Percentiles rank a stretch among this genome's conserved stretches.
Evolutionary conservation across 2,113 vertebrate genomes (phyloP).

Genomic region (Hassar affinis): DNA sequence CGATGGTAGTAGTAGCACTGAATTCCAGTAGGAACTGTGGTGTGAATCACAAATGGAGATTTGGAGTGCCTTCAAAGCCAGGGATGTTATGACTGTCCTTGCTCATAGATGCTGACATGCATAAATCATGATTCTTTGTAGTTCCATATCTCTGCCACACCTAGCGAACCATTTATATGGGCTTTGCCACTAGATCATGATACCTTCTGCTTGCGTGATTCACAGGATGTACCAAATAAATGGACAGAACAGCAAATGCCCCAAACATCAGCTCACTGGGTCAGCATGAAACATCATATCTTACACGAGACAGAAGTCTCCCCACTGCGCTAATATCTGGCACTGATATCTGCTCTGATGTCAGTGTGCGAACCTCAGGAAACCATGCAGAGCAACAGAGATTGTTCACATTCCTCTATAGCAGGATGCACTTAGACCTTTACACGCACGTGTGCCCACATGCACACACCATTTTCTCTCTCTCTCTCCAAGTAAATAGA

Average conservation of each 20-base stretch:
- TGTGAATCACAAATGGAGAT: conserved; percentile 15
- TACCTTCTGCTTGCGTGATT: background rate
- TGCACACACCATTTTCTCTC: background rate
- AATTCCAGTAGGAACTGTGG: background rate
- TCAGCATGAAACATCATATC: too few species aligned
- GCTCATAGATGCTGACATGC: conserved; percentile 5
- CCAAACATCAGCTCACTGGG: background rate
- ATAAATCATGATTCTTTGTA: conserved; percentile 7
- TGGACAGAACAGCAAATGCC: background rate
- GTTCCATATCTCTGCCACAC: background rate
- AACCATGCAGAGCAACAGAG: background rate
- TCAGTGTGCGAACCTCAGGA: background rate
- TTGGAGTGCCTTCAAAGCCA: background rate
- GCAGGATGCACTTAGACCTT: background rate
- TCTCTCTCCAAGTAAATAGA: background rate
- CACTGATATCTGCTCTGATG: background rate
- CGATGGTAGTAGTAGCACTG: background rate
- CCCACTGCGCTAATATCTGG: background rate
- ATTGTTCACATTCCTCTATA: conserved; percentile 14
- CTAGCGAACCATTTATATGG: conserved; percentile 16
- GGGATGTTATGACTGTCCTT: conserved; percentile 14
- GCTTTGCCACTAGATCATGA: conserved; percentile 17
- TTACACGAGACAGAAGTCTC: background rate
- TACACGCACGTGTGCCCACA: background rate
- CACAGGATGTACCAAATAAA: background rate